These are phyloP conservation scores for Drosophila obscura DNA, from an alignment of 1,140 invertebrate genomes.

Conservation along the genomic window DNA sequence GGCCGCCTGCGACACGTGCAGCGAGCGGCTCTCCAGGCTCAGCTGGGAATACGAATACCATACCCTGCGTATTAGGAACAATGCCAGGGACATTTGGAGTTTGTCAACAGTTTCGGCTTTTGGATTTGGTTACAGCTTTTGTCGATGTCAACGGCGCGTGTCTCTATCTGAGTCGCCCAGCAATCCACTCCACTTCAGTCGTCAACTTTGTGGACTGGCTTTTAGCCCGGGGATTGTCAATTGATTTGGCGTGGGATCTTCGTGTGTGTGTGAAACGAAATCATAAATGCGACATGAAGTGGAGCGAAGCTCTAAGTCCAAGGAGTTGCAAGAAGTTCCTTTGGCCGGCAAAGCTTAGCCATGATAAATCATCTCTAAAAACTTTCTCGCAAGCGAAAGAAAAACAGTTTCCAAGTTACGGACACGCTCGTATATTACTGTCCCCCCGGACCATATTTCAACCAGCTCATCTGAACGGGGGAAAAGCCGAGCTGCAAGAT, in stretches of 20 bases:
- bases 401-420: slow-evolving; percentile 21
- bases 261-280: slow-evolving; percentile 55
- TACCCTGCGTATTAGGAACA: slow-evolving; percentile 69
- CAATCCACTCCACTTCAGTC: slow-evolving; percentile 45
- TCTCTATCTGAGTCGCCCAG: slow-evolving; percentile 46
- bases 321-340: slow-evolving; percentile 15
- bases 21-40: slow-evolving; percentile 13
- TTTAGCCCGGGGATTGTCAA: slow-evolving; percentile 63
- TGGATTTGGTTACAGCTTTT: slow-evolving; percentile 63
- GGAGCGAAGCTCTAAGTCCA: too few species aligned
- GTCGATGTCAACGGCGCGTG: slow-evolving; percentile 56
- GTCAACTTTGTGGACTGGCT: slow-evolving; percentile 71
- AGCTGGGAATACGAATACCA: slow-evolving; percentile 15
- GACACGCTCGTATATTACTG: slow-evolving; percentile 8
- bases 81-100: slow-evolving; percentile 68
- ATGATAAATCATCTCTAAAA: slow-evolving; percentile 40
- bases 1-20: slow-evolving; percentile 39
- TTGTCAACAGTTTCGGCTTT: slow-evolving; percentile 73
- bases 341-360: slow-evolving; percentile 23
- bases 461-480: slow-evolving; percentile 15
- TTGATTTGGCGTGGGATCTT: slow-evolving; percentile 68
- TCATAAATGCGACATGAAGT: slow-evolving; percentile 65
- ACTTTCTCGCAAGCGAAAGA: slow-evolving; percentile 13
- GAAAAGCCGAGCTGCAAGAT: slow-evolving; percentile 1
- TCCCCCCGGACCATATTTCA: slow-evolving; percentile 26